Conservation (phyloP, 2,888 invertebrate species). For the Pollenia amentaria region DNA sequence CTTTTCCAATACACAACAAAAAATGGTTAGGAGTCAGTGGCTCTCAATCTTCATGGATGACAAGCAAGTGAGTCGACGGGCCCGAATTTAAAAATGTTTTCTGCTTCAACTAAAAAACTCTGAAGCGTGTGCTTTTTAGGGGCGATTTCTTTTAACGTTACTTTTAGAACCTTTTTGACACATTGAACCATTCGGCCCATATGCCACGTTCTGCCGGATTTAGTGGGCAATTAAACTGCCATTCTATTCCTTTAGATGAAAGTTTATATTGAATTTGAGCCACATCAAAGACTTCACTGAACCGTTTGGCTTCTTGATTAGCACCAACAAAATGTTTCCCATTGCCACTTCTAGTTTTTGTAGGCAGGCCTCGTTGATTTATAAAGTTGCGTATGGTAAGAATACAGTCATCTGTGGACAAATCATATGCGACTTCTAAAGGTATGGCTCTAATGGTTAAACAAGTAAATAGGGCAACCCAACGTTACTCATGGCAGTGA, state of each 20-base stretch:
- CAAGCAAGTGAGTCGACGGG: constrained; percentile 64
- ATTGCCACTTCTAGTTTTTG: neutral
- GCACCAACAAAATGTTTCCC: neutral
- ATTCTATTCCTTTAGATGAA: neutral
- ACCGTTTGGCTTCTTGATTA: neutral
- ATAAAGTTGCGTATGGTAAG: constrained; percentile 72
- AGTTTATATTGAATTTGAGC: neutral
- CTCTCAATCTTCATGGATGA: constrained; percentile 26
- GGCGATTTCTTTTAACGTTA: constrained; percentile 6
- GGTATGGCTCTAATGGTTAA: constrained; percentile 54
- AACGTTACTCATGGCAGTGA: constrained; percentile 53
- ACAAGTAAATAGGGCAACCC: constrained; percentile 63
- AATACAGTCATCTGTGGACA: constrained; percentile 73
- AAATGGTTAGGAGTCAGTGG: constrained; percentile 54
- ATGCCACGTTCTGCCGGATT: neutral
- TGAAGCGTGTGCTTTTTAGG: constrained; percentile 11
- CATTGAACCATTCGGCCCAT: neutral
- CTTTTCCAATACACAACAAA: constrained; percentile 15
- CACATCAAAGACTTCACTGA: neutral
- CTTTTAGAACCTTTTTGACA: neutral
- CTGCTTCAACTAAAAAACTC: constrained; percentile 62
- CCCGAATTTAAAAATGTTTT: constrained; percentile 63
- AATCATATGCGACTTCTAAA: constrained; percentile 62
- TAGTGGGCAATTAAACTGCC: neutral
- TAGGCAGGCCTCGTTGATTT: neutral